Evolutionary conservation across 2,113 vertebrate genomes (phyloP).

Genomic region (Orthonyx spaldingii): DNA sequence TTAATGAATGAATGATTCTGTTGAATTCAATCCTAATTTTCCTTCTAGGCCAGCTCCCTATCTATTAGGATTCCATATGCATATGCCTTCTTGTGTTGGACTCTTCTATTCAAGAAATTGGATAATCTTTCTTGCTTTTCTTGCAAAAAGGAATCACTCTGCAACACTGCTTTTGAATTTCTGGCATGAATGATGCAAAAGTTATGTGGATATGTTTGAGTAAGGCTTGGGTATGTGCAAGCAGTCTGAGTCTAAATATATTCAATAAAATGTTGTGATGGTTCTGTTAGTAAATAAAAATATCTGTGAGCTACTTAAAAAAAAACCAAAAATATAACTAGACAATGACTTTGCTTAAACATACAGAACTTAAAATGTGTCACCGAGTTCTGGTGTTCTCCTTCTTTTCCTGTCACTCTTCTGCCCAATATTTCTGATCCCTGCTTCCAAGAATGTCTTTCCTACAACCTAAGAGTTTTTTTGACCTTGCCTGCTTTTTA

Average conservation of each 20-base stretch:
- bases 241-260: neutral
- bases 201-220: neutral
- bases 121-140: neutral
- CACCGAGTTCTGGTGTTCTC: neutral
- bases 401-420: neutral
- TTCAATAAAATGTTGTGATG: neutral
- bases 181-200: fast-evolving
- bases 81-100: neutral
- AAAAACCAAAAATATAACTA: neutral
- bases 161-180: neutral
- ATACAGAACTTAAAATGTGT: neutral
- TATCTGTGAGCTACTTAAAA: neutral
- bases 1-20: neutral
- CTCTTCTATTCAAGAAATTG: neutral
- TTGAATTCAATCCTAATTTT: neutral
- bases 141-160: neutral
- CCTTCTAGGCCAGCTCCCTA: neutral
- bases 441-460: neutral
- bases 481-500: neutral
- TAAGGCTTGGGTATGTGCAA: neutral
- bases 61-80: neutral
- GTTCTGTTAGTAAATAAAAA: neutral
- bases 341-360: neutral
- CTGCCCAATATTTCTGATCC: neutral
- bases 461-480: neutral